Conservation (phyloP, 2,113 vertebrate species). For the Ceratotherium simum region DNA sequence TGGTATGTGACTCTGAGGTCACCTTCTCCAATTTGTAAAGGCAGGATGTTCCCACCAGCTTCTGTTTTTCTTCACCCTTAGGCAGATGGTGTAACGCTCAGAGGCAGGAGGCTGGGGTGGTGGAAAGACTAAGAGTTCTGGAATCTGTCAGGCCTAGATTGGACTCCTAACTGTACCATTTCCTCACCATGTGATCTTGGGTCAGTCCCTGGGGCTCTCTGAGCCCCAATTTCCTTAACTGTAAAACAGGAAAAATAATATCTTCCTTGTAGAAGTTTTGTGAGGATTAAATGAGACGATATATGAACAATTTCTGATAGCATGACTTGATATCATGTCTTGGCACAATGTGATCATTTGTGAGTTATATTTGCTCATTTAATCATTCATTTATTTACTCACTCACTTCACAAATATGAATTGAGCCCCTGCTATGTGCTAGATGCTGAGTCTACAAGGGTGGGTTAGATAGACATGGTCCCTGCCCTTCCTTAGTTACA, state of each 20-base stretch:
- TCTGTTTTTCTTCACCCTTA: conserved; percentile 1
- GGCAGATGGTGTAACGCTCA: not conserved
- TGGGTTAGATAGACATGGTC: not conserved
- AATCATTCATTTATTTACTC: conserved; percentile 15
- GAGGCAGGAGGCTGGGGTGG: not conserved
- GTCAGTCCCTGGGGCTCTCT: not conserved
- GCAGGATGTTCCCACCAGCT: not conserved
- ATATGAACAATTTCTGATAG: not conserved
- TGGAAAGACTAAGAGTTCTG: not conserved
- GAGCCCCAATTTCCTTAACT: conserved; percentile 2
- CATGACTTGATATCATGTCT: not conserved
- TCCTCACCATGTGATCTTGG: not conserved
- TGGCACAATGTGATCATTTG: not conserved
- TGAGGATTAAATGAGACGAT: conserved; percentile 30
- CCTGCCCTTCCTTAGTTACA: not conserved
- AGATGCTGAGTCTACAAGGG: not conserved
- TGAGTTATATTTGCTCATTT: conserved; percentile 33
- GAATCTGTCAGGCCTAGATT: not conserved
- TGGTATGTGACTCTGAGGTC: not conserved
- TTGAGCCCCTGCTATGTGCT: not conserved
- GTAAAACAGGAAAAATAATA: not conserved
- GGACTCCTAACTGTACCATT: not conserved
- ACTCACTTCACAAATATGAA: not conserved
- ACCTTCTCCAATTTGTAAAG: not conserved
- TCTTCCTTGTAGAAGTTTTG: not conserved